Evolutionary conservation across 2,888 invertebrate genomes (phyloP).

Genomic region (Acrobeloides nanus): DNA sequence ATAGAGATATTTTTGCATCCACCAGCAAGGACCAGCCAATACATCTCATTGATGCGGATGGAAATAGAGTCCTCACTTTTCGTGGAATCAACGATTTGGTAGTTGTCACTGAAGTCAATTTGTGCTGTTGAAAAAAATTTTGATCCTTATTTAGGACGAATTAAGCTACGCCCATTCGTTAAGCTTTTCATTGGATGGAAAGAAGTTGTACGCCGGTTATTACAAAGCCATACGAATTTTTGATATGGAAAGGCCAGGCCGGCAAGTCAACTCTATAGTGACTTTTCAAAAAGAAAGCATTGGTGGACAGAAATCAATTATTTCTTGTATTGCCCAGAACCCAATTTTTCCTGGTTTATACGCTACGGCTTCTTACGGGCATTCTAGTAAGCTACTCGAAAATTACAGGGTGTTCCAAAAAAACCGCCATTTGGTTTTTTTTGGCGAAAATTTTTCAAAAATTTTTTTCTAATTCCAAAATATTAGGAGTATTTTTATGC

Average conservation of each 20-base stretch:
- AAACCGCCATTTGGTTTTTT: too few relatives aligned
- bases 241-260: conserved; percentile 20
- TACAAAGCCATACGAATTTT: conserved; percentile 18
- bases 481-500: too few relatives aligned
- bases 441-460: too few relatives aligned
- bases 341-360: conserved; percentile 19
- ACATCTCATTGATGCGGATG: conserved; percentile 13
- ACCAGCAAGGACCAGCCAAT: conserved; percentile 21
- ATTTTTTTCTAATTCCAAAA: too few relatives aligned
- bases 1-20: conserved; percentile 16
- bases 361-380: conserved; percentile 15
- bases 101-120: too few relatives aligned
- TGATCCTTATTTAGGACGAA: conserved; percentile 18
- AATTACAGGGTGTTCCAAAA: too few relatives aligned
- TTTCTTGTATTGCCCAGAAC: conserved; percentile 22
- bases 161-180: conserved; percentile 20
- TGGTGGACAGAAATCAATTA: conserved; percentile 22
- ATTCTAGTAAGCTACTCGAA: too few relatives aligned
- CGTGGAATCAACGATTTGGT: conserved; percentile 17
- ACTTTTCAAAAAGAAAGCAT: conserved; percentile 20
- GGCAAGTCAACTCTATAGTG: conserved; percentile 16
- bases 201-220: conserved; percentile 18
- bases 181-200: conserved; percentile 20
- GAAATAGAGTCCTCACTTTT: conserved; percentile 8
- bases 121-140: background rate